Evolutionary conservation across 2,797 vertebrate species (phyloP).

Genomic region (Scyliorhinus canicula): DNA sequence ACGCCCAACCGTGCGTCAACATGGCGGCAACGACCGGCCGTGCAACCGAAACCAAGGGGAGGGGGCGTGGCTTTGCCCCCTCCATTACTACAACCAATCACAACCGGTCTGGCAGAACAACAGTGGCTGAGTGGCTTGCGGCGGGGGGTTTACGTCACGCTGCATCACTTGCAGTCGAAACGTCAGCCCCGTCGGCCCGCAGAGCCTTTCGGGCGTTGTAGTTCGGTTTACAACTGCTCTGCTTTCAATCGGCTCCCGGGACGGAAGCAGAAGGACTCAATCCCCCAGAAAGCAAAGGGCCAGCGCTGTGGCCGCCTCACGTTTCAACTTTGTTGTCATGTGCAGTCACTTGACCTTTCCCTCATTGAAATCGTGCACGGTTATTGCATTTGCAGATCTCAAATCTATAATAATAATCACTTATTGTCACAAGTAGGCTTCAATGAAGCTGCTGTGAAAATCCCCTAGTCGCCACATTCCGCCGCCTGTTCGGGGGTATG

Average conservation of each 20-base stretch:
- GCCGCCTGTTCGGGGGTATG: too few relatives aligned
- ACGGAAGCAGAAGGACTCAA: not conserved
- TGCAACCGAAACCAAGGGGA: not conserved
- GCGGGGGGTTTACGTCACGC: fast-evolving
- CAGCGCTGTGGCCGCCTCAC: too few relatives aligned
- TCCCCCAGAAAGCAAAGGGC: not conserved
- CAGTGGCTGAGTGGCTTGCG: not conserved
- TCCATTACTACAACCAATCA: not conserved
- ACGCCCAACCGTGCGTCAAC: conserved; percentile 11
- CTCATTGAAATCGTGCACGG: not conserved
- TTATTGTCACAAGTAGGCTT: too few relatives aligned
- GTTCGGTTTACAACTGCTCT: not conserved
- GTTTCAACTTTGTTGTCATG: conserved; percentile 10
- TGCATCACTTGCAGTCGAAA: not conserved
- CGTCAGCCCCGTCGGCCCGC: too few relatives aligned
- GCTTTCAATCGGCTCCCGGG: not conserved
- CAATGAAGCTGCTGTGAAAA: too few relatives aligned
- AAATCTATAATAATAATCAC: too few relatives aligned
- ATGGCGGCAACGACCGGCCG: not conserved
- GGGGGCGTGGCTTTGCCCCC: not conserved
- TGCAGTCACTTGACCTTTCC: not conserved
- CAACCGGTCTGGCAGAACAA: not conserved
- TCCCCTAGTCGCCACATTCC: too few relatives aligned
- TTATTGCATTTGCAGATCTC: not conserved
- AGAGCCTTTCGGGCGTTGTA: not conserved